A percentile compares a stretch with the other conserved stretches of the same genome.
phyloP scores from a whole-genome alignment of 2,888 invertebrate species.

The Luperina testacea region DNA sequence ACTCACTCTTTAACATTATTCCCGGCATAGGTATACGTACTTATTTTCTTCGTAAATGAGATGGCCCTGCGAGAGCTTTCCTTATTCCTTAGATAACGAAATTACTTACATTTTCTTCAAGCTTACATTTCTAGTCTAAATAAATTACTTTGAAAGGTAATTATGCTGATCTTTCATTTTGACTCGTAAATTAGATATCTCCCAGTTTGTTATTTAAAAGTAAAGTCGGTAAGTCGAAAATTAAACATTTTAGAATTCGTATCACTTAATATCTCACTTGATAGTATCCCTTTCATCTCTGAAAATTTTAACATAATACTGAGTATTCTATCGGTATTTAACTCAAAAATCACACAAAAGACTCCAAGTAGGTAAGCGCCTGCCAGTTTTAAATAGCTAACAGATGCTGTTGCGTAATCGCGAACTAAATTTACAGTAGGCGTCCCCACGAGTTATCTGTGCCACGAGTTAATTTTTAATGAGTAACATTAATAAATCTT shows the following conservation, averaged over 20 bases:
- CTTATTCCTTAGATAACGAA: slow-evolving; percentile 58
- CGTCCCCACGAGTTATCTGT: background rate
- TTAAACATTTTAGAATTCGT: slow-evolving; percentile 21
- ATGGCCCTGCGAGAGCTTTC: slow-evolving; percentile 58
- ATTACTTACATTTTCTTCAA: slow-evolving; percentile 60
- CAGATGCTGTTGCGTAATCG: background rate
- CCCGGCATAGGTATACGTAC: slow-evolving; percentile 55
- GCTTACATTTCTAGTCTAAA: slow-evolving; percentile 59
- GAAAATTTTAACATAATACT: too few species aligned
- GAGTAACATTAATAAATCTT: background rate
- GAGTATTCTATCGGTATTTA: background rate
- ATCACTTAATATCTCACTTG: background rate
- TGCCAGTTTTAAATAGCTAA: slow-evolving; percentile 45
- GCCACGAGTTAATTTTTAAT: background rate
- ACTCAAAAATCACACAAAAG: background rate
- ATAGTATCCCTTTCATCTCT: background rate
- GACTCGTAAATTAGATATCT: slow-evolving; percentile 46
- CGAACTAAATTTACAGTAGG: slow-evolving; percentile 17
- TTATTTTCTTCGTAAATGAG: slow-evolving; percentile 61
- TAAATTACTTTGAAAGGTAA: slow-evolving; percentile 59
- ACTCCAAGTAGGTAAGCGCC: slow-evolving; percentile 20
- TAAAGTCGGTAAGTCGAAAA: slow-evolving; percentile 38
- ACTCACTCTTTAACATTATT: slow-evolving; percentile 58
- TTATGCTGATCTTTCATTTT: slow-evolving; percentile 56
- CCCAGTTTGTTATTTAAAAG: slow-evolving; percentile 42